Base-by-base conservation (phyloP, 2,888 invertebrate species). In the Leptura quadrifasciata region DNA sequence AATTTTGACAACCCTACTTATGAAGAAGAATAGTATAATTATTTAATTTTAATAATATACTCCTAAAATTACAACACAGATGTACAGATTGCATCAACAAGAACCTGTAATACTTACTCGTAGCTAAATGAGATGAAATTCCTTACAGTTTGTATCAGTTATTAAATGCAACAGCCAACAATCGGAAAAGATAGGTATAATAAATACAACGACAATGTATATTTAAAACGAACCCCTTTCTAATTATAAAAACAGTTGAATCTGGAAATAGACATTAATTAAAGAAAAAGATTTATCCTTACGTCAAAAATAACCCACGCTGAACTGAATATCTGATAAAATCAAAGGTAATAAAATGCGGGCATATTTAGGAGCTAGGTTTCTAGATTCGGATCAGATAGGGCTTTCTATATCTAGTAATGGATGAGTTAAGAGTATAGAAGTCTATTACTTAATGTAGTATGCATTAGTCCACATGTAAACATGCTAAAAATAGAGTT, bases 281-380 rank as follows among this genome's bases (percentile, higher is more conserved):
- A 88, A 86, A 86, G 85, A 83, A 84, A 84, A 86, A 88, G 88
- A 89, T 89, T 88, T 89, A 88, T 88, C 84, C 85, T 69, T 80
- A 85, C 83, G 86, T 88, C 88, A 87, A 87, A 88, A 88, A 87
- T 89, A 89, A 86, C 88, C 88, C 87, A 88, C 87, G 87, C 88
- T 84, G 86, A 85, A 85, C 87, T 85, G 86, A 85, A 83, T 83
- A 81, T 81, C 85, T 84, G 89, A 89, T 89, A 88, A 87, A 86
- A 88, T 89, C 88, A 83, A 81, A 79, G 81, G 87, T 86, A 87
- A 88, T 88, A 88, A 89, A 88, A 87, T 87, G 87, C 87, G 85
- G 87, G 86, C 88, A 88, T 88, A 88, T 88, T 88, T 88, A 88
- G 79, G 77, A 81, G 78, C 79, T 73, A 71, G 77, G 74, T 78